Percentiles rank a stretch among this genome's conserved stretches.
These are phyloP conservation scores for Drosophila persimilis DNA, from an alignment of 1,140 invertebrate species.

Conservation along the genomic window DNA sequence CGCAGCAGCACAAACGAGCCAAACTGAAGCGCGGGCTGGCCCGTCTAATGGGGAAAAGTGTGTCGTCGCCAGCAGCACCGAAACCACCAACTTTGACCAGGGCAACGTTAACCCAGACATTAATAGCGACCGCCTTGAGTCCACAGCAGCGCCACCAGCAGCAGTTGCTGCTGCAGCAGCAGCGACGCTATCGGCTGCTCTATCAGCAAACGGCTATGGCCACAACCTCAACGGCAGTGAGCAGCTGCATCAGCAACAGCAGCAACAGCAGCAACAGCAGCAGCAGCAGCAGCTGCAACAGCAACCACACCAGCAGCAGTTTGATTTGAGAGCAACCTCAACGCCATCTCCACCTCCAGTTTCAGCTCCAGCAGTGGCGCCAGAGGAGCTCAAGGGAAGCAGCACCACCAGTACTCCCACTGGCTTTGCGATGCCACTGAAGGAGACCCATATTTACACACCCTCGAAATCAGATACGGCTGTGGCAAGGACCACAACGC, in stretches of 20 bases:
- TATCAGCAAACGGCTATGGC: constrained; percentile 72
- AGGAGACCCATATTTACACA: constrained; percentile 82
- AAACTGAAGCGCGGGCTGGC: constrained; percentile 69
- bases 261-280: constrained; percentile 29
- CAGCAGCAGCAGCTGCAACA: constrained; percentile 59
- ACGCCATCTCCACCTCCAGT: constrained; percentile 11
- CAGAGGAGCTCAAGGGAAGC: constrained; percentile 35
- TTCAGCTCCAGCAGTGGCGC: constrained; percentile 11
- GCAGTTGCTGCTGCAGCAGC: constrained; percentile 61
- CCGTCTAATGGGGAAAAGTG: constrained; percentile 59
- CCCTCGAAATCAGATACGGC: constrained; percentile 74
- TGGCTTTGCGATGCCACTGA: constrained; percentile 70
- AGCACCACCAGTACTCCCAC: constrained; percentile 26
- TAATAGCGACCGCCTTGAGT: constrained; percentile 37
- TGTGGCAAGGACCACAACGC: constrained; percentile 68
- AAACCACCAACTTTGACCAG: constrained; percentile 5
- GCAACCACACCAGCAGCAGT: constrained; percentile 59
- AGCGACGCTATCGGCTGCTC: constrained; percentile 70
- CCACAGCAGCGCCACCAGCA: constrained; percentile 71
- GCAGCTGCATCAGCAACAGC: constrained; percentile 55
- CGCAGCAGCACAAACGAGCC: constrained; percentile 52
- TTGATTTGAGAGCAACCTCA: constrained; percentile 54
- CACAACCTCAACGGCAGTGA: constrained; percentile 58
- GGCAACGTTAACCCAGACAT: constrained; percentile 5
- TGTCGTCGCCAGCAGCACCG: constrained; percentile 9